phyloP scores from a whole-genome alignment of 1,140 invertebrate species.

The Conopomorpha cramerella region DNA sequence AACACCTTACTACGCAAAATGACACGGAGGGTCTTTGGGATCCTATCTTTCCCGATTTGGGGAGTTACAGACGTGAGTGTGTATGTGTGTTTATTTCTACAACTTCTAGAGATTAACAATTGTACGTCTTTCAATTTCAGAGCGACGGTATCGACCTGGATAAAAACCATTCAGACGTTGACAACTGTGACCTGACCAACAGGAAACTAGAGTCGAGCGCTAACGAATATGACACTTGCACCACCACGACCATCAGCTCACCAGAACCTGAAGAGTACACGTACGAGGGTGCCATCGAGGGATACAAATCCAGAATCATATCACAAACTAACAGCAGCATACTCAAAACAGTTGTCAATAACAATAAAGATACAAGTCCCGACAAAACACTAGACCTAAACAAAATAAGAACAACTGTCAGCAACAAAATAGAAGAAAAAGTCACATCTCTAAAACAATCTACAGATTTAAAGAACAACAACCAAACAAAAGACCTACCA shows the following conservation, averaged over 20 bases:
- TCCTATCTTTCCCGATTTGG: no score
- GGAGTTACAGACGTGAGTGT: no score
- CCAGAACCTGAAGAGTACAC: constrained; percentile 78
- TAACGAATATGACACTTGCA: constrained; percentile 66
- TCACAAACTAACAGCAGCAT: constrained; percentile 51
- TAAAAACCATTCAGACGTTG: constrained; percentile 67
- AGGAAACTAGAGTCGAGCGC: constrained; percentile 54
- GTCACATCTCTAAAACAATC: constrained; percentile 52
- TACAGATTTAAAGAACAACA: constrained; percentile 39
- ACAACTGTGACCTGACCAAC: constrained; percentile 51
- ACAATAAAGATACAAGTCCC: constrained; percentile 44
- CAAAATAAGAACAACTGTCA: constrained; percentile 47
- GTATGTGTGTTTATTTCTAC: no score
- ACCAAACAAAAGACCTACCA: constrained; percentile 65
- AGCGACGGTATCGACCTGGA: constrained; percentile 69
- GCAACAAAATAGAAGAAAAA: constrained; percentile 60
- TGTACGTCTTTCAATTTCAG: constrained; percentile 49
- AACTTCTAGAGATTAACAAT: no score
- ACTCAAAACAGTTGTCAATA: constrained; percentile 42
- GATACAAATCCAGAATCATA: constrained; percentile 75
- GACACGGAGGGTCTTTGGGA: no score
- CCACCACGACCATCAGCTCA: constrained; percentile 64
- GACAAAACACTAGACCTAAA: constrained; percentile 47
- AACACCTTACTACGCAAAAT: no score
- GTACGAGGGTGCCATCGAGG: constrained; percentile 84